Evolutionary conservation across 1,140 invertebrate genomes (phyloP).

Genomic region (Drosophila sturtevanti): DNA sequence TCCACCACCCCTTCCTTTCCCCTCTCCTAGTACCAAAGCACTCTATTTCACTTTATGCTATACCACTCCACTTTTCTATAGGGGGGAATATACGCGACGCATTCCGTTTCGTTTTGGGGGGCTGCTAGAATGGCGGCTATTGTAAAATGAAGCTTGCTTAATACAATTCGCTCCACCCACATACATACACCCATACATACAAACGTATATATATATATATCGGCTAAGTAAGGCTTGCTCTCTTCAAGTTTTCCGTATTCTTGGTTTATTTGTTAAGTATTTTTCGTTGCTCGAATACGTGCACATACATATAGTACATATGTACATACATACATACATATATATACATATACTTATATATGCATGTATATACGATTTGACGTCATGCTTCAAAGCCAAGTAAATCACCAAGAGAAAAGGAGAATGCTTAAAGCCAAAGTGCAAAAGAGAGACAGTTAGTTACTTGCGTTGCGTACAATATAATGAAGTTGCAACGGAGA

Average conservation of each 20-base stretch:
- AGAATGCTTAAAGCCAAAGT: slow-evolving; percentile 16
- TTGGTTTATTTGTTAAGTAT: slow-evolving; percentile 69
- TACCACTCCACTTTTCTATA: background rate
- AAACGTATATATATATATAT: slow-evolving; percentile 13
- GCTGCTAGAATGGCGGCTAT: slow-evolving; percentile 51
- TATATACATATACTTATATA: slow-evolving; percentile 21
- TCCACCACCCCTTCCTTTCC: too few relatives aligned
- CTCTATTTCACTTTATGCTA: background rate
- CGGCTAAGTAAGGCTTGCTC: slow-evolving; percentile 16
- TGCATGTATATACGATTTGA: slow-evolving; percentile 63
- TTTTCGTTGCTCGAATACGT: slow-evolving; percentile 40
- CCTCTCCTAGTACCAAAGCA: background rate
- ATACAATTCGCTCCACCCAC: slow-evolving; percentile 56
- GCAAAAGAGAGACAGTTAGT: slow-evolving; percentile 14
- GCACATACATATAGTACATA: slow-evolving; percentile 29
- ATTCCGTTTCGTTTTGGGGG: slow-evolving; percentile 49
- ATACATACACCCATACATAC: slow-evolving; percentile 21
- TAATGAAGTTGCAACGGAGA: slow-evolving; percentile 72
- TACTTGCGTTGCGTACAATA: slow-evolving; percentile 52
- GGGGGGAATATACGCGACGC: slow-evolving; percentile 46
- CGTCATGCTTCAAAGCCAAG: slow-evolving; percentile 74
- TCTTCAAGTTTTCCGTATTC: slow-evolving; percentile 36
- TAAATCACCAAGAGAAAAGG: slow-evolving; percentile 64
- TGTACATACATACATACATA: background rate
- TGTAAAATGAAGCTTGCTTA: slow-evolving; percentile 48